Percentiles rank a stretch among this genome's conserved stretches.
These are phyloP conservation scores for Mus spicilegus DNA, from an alignment of 2,113 vertebrate species.

Conservation along the genomic window DNA sequence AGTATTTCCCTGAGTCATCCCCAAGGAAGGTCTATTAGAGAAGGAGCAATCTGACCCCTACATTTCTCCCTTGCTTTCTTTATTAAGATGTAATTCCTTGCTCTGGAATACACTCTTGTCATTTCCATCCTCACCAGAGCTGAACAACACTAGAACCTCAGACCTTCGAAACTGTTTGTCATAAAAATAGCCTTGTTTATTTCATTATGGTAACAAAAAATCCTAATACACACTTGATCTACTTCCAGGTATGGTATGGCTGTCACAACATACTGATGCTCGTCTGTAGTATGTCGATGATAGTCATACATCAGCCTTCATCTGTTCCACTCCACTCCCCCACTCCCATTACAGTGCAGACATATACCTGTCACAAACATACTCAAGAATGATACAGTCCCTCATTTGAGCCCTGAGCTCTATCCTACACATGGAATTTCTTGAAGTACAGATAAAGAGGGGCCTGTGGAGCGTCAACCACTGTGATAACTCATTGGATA, in stretches of 20 bases:
- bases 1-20: background rate
- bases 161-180: background rate
- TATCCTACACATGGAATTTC: background rate
- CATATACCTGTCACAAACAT: too few relatives aligned
- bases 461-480: fast-evolving
- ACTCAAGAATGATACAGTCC: too few relatives aligned
- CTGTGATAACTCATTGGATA: background rate
- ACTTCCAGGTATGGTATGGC: background rate
- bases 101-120: too few relatives aligned
- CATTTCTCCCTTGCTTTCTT: background rate
- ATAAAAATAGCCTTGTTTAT: background rate
- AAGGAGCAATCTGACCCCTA: background rate
- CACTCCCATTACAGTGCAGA: too few relatives aligned
- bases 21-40: background rate
- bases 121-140: background rate
- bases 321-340: too few relatives aligned
- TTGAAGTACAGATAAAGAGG: background rate
- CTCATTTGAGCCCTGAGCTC: background rate
- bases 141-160: background rate
- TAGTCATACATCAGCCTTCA: too few relatives aligned
- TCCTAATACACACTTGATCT: background rate
- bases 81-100: background rate
- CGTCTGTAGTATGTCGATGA: too few relatives aligned
- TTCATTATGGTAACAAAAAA: background rate
- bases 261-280: background rate